A percentile compares a stretch with the other conserved stretches of the same genome.
Evolutionary conservation across 2,888 invertebrate species (phyloP).

Genomic region (Watsonalla binaria): DNA sequence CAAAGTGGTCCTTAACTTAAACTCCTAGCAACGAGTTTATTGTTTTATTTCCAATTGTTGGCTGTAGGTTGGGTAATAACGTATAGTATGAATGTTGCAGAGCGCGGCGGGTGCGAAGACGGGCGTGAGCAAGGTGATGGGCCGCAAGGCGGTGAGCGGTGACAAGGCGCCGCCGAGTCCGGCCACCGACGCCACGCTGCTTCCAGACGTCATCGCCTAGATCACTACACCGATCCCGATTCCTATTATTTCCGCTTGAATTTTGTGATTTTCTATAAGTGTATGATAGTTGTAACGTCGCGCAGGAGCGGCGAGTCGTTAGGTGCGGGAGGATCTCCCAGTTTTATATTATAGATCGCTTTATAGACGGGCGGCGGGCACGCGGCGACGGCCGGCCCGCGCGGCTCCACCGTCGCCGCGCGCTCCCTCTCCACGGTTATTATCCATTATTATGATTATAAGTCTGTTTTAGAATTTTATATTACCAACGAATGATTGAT

Average conservation of each 20-base stretch:
- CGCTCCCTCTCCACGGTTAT: constrained; percentile 41
- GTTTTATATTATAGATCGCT: constrained; percentile 76
- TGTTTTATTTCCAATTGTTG: too few relatives aligned
- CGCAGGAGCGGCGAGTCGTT: constrained; percentile 57
- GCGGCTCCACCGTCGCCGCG: constrained; percentile 16
- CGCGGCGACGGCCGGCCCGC: constrained; percentile 14
- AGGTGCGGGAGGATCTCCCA: constrained; percentile 73
- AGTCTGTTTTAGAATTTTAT: constrained; percentile 78
- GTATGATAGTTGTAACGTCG: constrained; percentile 70
- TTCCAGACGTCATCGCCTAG: constrained; percentile 74
- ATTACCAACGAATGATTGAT: constrained; percentile 77
- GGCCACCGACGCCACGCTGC: constrained; percentile 54
- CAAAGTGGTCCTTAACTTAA: too few relatives aligned
- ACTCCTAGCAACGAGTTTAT: too few relatives aligned
- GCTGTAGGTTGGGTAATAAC: too few relatives aligned
- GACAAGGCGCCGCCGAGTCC: constrained; percentile 73
- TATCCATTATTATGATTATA: constrained; percentile 66
- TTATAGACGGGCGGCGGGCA: constrained; percentile 54
- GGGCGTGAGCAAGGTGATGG: constrained; percentile 15
- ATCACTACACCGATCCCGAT: constrained; percentile 38
- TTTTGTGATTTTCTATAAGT: constrained; percentile 78
- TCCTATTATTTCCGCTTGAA: constrained; percentile 77
- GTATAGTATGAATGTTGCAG: not conserved
- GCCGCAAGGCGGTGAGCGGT: constrained; percentile 23
- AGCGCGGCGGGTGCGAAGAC: not conserved